Conservation (phyloP, 2,888 invertebrate genomes). For the Ametastegia equiseti region DNA sequence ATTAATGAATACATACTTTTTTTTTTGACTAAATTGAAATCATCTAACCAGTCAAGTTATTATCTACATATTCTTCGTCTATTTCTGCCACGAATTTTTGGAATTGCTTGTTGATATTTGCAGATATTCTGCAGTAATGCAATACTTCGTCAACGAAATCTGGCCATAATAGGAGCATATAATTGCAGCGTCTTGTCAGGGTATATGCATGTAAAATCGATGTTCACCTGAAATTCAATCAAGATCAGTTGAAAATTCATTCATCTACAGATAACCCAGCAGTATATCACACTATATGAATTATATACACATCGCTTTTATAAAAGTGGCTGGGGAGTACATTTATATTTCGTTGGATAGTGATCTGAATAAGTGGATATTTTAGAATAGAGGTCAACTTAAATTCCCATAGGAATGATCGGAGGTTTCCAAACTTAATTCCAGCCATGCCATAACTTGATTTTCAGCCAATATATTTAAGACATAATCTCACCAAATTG, state of each 20-base stretch:
- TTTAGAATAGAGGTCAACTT: too few species aligned
- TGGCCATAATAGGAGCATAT: slow-evolving; percentile 14
- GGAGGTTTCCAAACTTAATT: not conserved
- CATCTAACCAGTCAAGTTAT: not conserved
- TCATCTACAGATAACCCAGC: not conserved
- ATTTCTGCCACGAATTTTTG: not conserved
- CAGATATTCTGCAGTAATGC: not conserved
- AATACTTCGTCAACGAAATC: slow-evolving; percentile 15
- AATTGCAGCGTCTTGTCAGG: slow-evolving; percentile 17
- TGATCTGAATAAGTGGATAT: too few species aligned
- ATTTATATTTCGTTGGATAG: too few species aligned
- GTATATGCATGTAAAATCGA: slow-evolving; percentile 26
- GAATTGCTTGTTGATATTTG: not conserved
- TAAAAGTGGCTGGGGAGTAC: too few species aligned
- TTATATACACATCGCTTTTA: too few species aligned
- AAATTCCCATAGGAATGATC: too few species aligned
- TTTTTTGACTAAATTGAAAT: not conserved
- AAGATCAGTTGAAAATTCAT: not conserved
- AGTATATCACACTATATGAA: not conserved
- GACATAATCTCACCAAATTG: not conserved
- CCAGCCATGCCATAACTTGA: not conserved
- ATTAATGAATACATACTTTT: not conserved
- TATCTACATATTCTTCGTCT: not conserved
- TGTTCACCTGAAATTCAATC: slow-evolving; percentile 2
- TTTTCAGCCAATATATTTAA: not conserved